Evolutionary conservation across 2,113 vertebrate genomes (phyloP), one percentile per base, ranked within the genome.

Genomic region (Amphiprion ocellaris): DNA sequence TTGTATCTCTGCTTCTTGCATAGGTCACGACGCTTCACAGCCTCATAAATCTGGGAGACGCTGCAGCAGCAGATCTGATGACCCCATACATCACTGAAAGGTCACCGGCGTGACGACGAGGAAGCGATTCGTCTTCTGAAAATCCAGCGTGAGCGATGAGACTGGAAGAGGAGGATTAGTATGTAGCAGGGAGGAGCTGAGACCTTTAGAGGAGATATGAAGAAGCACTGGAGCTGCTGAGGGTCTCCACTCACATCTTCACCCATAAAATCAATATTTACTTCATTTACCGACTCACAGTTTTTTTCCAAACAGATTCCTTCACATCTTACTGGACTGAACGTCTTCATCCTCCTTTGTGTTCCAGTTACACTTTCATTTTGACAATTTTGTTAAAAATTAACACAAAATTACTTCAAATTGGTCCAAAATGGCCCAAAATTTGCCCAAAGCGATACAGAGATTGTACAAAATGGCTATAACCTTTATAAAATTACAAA

Each of bases 21-120:
- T 62, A 80, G 68, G 72, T 77, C 64, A 47, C 21, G 21, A 46
- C 5, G 30, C 74, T 77, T 77, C 21, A 28, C n/a, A 5, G 59
- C 53, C 16, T 81, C 85, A 74, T 87, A 74, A 81, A 87, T 87
- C 77, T 78, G 74, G 16, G n/a, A 30, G 47, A 70, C 14, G 14
- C 30, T 41, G 8, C 68, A 39, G 59, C 58, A 0, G 68, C 69
- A 10, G 41, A 33, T 77, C 77, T 5, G 37, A 17, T 71, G 85
- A 87, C 85, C 74, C 49, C 74, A 84, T 84, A 68, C 77, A 84
- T 84, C 85, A 87, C 77, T 0, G 55, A 87, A 87, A 87, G 85
- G 81, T 81, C 74, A 59, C 47, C 39, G 0, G 39, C 49, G 1
- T 23, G 65, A 54, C 5, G 23, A 11, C 17, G 46, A 4, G 69